phyloP scores from a whole-genome alignment of 2,888 invertebrate species.

The Cheilosia pagana region DNA sequence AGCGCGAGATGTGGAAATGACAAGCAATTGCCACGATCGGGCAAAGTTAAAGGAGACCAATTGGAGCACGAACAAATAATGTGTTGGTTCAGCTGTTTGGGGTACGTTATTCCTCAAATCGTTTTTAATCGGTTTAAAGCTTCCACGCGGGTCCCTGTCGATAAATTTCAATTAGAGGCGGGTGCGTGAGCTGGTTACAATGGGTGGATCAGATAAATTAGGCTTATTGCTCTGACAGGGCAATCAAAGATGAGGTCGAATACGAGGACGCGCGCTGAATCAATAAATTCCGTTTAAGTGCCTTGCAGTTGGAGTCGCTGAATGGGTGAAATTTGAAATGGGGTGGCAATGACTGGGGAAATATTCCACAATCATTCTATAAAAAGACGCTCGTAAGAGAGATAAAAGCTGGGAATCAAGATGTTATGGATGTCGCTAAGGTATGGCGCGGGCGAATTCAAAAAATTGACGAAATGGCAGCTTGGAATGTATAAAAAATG shows the following conservation, averaged over 20 bases:
- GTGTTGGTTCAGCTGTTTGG: slow-evolving; percentile 64
- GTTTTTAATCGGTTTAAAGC: slow-evolving; percentile 55
- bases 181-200: slow-evolving; percentile 25
- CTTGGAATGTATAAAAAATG: too few species aligned
- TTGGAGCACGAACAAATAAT: slow-evolving; percentile 69
- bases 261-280: not conserved
- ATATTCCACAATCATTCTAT: not conserved
- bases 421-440: too few species aligned
- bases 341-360: not conserved
- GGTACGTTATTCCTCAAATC: slow-evolving; percentile 42
- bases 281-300: not conserved
- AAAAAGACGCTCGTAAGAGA: too few species aligned
- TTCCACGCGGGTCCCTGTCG: slow-evolving; percentile 34
- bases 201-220: slow-evolving; percentile 32
- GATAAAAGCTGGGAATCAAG: too few species aligned
- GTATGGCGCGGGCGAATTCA: too few species aligned
- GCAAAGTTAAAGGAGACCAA: slow-evolving; percentile 63
- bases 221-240: slow-evolving; percentile 2
- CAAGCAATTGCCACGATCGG: slow-evolving; percentile 61
- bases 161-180: slow-evolving; percentile 60
- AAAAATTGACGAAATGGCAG: too few species aligned
- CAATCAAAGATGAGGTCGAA: not conserved
- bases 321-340: too few species aligned
- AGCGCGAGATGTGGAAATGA: slow-evolving; percentile 41
- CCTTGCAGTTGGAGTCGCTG: not conserved